These are phyloP conservation scores for Hypothenemus hampei DNA, from an alignment of 1,140 invertebrate genomes.

Conservation along the genomic window DNA sequence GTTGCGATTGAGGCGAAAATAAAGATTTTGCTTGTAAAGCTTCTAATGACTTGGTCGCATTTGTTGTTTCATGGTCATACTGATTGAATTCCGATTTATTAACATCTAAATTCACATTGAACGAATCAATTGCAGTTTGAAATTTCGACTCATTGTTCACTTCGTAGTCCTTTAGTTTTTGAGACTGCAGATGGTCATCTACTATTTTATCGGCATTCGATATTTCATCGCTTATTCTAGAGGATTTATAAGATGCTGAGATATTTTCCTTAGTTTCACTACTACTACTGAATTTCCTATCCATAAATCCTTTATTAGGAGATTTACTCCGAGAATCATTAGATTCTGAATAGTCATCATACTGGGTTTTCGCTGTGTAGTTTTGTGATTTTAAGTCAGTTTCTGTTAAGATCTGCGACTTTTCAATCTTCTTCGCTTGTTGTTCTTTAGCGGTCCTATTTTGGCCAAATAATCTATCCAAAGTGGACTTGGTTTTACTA, in stretches of 20 bases:
- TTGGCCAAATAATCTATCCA: conserved; percentile 52
- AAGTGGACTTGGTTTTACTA: conserved; percentile 45
- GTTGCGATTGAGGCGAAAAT: conserved; percentile 62
- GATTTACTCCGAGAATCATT: conserved; percentile 20
- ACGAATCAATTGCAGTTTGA: conserved; percentile 9
- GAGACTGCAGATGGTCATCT: conserved; percentile 25
- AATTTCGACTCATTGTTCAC: not conserved
- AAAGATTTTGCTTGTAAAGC: conserved; percentile 51
- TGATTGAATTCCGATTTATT: conserved; percentile 16
- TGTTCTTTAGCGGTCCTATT: conserved; percentile 48
- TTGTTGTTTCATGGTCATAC: conserved; percentile 26
- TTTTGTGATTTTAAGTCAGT: not conserved
- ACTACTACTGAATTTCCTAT: conserved; percentile 10
- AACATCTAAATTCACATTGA: conserved; percentile 12
- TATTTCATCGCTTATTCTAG: conserved; percentile 29
- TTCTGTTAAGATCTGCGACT: not conserved
- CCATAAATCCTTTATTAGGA: conserved; percentile 24
- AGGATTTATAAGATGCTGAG: conserved; percentile 6
- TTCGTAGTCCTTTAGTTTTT: conserved; percentile 22
- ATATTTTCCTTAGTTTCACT: conserved; percentile 10
- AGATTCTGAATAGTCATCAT: too few species aligned
- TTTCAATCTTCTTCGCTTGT: conserved; percentile 16
- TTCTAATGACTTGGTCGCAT: conserved; percentile 24
- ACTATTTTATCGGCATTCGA: conserved; percentile 28
- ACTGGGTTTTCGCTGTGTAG: too few species aligned